These are phyloP conservation scores for Petrolisthes cinctipes DNA, from an alignment of 2,888 invertebrate genomes.

Conservation along the genomic window DNA sequence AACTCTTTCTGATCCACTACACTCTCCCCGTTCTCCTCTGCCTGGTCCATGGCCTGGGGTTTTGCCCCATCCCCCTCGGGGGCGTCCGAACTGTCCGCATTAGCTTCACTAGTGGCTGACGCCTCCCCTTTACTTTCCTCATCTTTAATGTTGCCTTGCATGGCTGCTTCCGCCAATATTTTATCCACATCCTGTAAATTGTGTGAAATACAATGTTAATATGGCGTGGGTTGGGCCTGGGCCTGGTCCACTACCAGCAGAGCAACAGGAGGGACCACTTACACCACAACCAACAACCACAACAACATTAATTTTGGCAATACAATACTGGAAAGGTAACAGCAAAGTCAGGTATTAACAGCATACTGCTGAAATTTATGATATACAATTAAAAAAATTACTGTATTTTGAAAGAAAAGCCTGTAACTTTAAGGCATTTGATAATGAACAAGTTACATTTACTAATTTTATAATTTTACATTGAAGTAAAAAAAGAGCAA, in stretches of 20 bases:
- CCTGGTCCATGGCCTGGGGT: conserved; percentile 60
- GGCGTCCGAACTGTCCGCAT: conserved; percentile 58
- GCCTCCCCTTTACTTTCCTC: conserved; percentile 55
- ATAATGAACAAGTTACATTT: conserved; percentile 7
- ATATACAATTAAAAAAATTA: neutral
- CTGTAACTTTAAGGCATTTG: conserved; percentile 48
- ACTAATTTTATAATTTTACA: conserved; percentile 16
- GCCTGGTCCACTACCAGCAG: conserved; percentile 58
- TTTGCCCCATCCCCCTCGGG: conserved; percentile 61
- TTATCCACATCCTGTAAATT: conserved; percentile 73
- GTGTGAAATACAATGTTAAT: conserved; percentile 64
- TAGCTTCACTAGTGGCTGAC: conserved; percentile 62
- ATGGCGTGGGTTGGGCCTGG: conserved; percentile 59
- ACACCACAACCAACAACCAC: conserved; percentile 54
- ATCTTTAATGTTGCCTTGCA: conserved; percentile 61
- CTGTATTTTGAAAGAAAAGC: conserved; percentile 37
- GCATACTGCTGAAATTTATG: conserved; percentile 18
- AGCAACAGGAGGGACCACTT: conserved; percentile 57
- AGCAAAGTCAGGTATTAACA: neutral
- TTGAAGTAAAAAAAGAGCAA: conserved; percentile 36
- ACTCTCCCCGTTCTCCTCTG: conserved; percentile 61
- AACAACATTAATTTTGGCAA: conserved; percentile 38
- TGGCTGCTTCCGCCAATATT: conserved; percentile 70
- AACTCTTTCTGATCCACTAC: conserved; percentile 54
- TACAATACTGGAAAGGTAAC: conserved; percentile 22